phyloP scores from a whole-genome alignment of 1,140 invertebrate species.

The Drosophila erecta region DNA sequence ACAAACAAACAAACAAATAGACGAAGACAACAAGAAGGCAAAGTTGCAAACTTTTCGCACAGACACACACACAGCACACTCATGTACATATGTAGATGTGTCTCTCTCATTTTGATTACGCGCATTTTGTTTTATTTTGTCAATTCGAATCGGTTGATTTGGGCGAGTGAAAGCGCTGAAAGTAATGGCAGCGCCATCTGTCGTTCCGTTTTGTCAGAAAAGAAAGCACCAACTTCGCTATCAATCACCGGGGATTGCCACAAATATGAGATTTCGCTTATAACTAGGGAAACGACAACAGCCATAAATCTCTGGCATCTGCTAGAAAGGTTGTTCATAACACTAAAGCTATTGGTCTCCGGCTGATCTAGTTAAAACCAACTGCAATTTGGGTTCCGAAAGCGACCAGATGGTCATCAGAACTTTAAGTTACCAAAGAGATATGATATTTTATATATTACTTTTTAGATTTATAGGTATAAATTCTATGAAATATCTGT shows the following conservation, averaged over 20 bases:
- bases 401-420: neutral
- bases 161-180: slow-evolving; percentile 48
- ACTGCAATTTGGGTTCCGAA: neutral
- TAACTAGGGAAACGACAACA: slow-evolving; percentile 1
- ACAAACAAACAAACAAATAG: slow-evolving; percentile 25
- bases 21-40: slow-evolving; percentile 16
- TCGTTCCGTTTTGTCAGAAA: slow-evolving; percentile 28
- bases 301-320: neutral
- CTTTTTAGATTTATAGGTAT: no score
- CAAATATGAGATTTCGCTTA: slow-evolving; percentile 13
- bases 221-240: slow-evolving; percentile 29
- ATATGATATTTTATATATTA: neutral
- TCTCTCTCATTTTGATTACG: slow-evolving; percentile 14
- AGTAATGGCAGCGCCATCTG: slow-evolving; percentile 44
- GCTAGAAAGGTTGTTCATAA: neutral
- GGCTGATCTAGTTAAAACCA: slow-evolving; percentile 2
- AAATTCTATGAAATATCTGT: no score
- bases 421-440: neutral
- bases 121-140: slow-evolving; percentile 27
- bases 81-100: neutral
- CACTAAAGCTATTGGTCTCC: neutral
- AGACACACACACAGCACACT: neutral
- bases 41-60: slow-evolving; percentile 33
- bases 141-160: slow-evolving; percentile 46
- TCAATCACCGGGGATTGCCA: slow-evolving; percentile 24